Evolutionary conservation across 1,140 invertebrate genomes (phyloP).

Genomic region (Drosophila bocqueti): DNA sequence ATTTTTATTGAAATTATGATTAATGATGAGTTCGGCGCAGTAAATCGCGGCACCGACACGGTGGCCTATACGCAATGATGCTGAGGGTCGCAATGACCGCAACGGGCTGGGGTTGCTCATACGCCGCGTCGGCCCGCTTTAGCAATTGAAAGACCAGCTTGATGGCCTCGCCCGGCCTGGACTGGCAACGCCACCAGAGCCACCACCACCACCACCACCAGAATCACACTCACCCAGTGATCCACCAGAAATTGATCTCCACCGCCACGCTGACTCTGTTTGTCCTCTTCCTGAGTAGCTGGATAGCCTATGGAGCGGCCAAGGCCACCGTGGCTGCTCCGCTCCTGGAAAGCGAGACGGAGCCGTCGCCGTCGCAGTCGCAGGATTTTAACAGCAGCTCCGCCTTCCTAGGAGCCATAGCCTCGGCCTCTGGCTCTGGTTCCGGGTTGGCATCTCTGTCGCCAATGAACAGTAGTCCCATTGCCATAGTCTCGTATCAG

Average conservation of each 20-base stretch:
- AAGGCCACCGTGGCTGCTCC: constrained; percentile 25
- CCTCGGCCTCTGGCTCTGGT: constrained; percentile 42
- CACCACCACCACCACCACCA: constrained; percentile 29
- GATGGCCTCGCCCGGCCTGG: constrained; percentile 66
- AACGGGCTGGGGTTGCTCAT: constrained; percentile 46
- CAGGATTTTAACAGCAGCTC: constrained; percentile 68
- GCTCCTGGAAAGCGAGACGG: constrained; percentile 42
- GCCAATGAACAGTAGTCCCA: constrained; percentile 61
- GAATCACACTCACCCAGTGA: constrained; percentile 8
- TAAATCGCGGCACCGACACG: constrained; percentile 25
- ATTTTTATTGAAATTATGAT: constrained; percentile 84
- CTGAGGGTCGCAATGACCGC: constrained; percentile 25
- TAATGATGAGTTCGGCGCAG: constrained; percentile 55
- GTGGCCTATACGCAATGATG: constrained; percentile 28
- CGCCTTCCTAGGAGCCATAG: constrained; percentile 71
- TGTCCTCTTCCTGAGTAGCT: constrained; percentile 67
- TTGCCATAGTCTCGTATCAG: constrained; percentile 55
- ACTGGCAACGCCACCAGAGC: constrained; percentile 59
- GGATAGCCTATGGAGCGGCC: constrained; percentile 67
- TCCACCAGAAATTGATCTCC: constrained; percentile 71
- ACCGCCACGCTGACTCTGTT: constrained; percentile 69
- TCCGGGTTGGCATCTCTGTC: constrained; percentile 12
- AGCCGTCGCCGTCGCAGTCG: constrained; percentile 5
- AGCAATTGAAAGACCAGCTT: constrained; percentile 28
- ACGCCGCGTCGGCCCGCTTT: constrained; percentile 40